Conservation (phyloP, 2,888 invertebrate species). For the Lasioglossum morio region DNA sequence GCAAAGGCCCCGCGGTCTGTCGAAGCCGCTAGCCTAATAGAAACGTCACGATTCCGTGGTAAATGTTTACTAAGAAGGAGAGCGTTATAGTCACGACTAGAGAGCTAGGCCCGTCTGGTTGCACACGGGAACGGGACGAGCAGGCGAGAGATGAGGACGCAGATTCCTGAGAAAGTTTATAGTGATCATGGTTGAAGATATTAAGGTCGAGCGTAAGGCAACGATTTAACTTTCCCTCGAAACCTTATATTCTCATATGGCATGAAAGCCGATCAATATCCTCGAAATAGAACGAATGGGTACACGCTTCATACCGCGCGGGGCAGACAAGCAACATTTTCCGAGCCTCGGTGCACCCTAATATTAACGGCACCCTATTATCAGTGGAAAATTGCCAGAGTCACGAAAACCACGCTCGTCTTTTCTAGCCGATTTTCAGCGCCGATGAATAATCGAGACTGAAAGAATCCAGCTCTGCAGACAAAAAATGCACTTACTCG, state of each 20-base stretch:
- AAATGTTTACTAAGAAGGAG: slow-evolving; percentile 19
- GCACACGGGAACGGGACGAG: slow-evolving; percentile 3
- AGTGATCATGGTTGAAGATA: slow-evolving; percentile 42
- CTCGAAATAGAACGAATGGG: slow-evolving; percentile 61
- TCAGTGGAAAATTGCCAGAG: slow-evolving; percentile 4
- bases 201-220: slow-evolving; percentile 52
- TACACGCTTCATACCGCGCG: slow-evolving; percentile 39
- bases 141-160: slow-evolving; percentile 36
- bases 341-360: slow-evolving; percentile 24
- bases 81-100: slow-evolving; percentile 3
- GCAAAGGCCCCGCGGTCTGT: neutral
- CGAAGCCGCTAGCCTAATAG: slow-evolving; percentile 6
- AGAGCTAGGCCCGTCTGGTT: neutral
- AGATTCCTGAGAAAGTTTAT: slow-evolving; percentile 52
- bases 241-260: slow-evolving; percentile 62
- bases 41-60: slow-evolving; percentile 12
- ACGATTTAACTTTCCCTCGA: slow-evolving; percentile 60
- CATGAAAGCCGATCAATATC: slow-evolving; percentile 54
- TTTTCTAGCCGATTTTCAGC: neutral
- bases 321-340: slow-evolving; percentile 47
- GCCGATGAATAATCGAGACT: neutral
- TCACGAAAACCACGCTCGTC: neutral
- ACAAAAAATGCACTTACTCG: neutral
- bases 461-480: neutral
- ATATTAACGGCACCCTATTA: slow-evolving; percentile 27